Percentiles rank a stretch among this genome's conserved stretches.
Conservation (phyloP, 2,797 vertebrate species). For the Ciconia nigra region DNA sequence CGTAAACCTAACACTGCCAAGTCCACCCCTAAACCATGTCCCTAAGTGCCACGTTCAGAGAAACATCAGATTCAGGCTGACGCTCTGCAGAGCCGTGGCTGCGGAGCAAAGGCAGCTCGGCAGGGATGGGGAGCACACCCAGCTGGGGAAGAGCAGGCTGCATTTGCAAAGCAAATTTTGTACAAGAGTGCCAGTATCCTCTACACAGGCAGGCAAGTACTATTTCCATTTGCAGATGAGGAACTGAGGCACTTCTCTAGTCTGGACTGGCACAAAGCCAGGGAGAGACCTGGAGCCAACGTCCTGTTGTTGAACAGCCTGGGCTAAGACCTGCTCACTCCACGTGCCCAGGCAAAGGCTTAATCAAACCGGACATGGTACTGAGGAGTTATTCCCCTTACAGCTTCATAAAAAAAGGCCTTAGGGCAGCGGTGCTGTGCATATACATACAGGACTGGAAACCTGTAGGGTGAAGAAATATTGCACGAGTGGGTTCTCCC, state of each 20-base stretch:
- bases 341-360: background rate
- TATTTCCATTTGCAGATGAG: background rate
- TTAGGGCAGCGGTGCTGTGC: background rate
- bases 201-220: background rate
- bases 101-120: background rate
- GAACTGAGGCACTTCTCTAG: background rate
- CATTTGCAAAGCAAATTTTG: background rate
- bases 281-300: background rate
- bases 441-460: background rate
- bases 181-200: background rate
- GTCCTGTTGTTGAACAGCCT: background rate
- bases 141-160: background rate
- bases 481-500: background rate
- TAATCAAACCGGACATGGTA: background rate
- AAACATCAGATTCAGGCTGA: background rate
- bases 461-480: background rate
- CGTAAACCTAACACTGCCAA: too few relatives aligned
- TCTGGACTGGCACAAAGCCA: background rate
- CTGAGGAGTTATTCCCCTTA: background rate
- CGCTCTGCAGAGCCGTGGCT: accelerated
- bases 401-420: background rate
- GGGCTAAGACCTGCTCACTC: background rate
- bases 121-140: background rate
- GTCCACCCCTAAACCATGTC: too few relatives aligned
- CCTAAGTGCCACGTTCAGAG: background rate